A percentile compares a stretch with the other conserved stretches of the same genome.
phyloP scores from a whole-genome alignment of 2,888 invertebrate species.

The Sinotaia quadrata region DNA sequence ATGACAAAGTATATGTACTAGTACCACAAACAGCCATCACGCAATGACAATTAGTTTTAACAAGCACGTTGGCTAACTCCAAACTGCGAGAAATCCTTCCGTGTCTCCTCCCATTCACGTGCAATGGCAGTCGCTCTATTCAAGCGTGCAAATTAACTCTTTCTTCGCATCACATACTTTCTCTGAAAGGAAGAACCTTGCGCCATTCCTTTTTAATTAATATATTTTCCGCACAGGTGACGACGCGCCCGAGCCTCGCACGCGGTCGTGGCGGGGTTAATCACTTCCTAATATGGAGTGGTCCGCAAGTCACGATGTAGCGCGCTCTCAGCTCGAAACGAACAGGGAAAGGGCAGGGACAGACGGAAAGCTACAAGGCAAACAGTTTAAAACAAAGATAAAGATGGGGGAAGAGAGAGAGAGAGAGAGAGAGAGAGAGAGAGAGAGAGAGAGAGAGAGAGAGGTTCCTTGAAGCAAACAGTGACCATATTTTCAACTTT shows the following conservation, averaged over 20 bases:
- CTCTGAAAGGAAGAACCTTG: not conserved
- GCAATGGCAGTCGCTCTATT: too few species aligned
- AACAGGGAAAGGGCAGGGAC: too few species aligned
- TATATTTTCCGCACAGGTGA: slow-evolving; percentile 12
- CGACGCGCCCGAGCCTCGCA: slow-evolving; percentile 12
- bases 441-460: not conserved
- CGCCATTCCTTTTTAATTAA: slow-evolving; percentile 14
- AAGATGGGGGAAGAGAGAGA: not conserved
- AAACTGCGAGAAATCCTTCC: too few species aligned
- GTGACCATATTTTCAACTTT: too few species aligned
- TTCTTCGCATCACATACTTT: slow-evolving; percentile 13
- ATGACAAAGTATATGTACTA: too few species aligned
- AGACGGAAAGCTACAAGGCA: too few species aligned
- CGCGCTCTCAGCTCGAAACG: too few species aligned
- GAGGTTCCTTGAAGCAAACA: not conserved
- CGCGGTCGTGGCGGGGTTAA: slow-evolving; percentile 19
- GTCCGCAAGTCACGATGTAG: slow-evolving; percentile 13
- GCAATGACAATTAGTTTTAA: too few species aligned
- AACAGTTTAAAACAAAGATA: too few species aligned
- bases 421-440: not conserved
- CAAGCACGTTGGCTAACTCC: too few species aligned
- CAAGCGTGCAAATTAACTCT: slow-evolving; percentile 14
- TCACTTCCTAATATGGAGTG: slow-evolving; percentile 18
- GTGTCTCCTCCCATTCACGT: too few species aligned
- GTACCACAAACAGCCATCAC: too few species aligned